These are phyloP conservation scores for Pseudomugil tenellus DNA, from an alignment of 2,797 vertebrate genomes.

Conservation along the genomic window DNA sequence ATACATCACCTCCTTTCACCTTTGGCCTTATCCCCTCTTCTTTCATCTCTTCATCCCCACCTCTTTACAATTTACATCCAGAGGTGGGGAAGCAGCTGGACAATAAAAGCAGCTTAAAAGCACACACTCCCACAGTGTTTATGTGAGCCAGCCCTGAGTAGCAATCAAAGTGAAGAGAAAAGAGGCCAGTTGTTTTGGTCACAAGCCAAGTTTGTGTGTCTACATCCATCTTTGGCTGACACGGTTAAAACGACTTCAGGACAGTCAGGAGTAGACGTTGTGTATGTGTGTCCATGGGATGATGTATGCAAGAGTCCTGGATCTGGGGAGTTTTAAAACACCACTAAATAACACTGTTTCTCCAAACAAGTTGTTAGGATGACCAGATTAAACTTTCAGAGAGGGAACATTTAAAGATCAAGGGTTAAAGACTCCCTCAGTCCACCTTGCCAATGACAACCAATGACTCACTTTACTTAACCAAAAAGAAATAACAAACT, in stretches of 20 bases:
- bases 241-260: conserved; percentile 50
- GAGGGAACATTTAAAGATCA: conserved; percentile 33
- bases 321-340: conserved; percentile 69
- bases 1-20: conserved; percentile 50
- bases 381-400: conserved; percentile 66
- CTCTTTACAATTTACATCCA: conserved; percentile 74
- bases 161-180: conserved; percentile 72
- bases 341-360: conserved; percentile 56
- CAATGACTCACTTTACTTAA: conserved; percentile 35
- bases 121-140: conserved; percentile 79
- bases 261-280: conserved; percentile 37
- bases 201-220: conserved; percentile 59
- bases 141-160: conserved; percentile 64
- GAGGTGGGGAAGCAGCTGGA: conserved; percentile 76
- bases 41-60: conserved; percentile 50
- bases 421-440: conserved; percentile 63
- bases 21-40: conserved; percentile 18
- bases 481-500: conserved; percentile 25
- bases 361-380: conserved; percentile 70
- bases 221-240: conserved; percentile 75
- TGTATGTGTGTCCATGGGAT: conserved; percentile 37
- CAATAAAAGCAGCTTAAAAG: conserved; percentile 85
- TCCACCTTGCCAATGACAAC: conserved; percentile 25
- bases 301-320: conserved; percentile 33
- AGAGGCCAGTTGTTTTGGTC: conserved; percentile 63